Base-by-base conservation (phyloP, 2,113 vertebrate species). In the Corythoichthys haematopterus region DNA sequence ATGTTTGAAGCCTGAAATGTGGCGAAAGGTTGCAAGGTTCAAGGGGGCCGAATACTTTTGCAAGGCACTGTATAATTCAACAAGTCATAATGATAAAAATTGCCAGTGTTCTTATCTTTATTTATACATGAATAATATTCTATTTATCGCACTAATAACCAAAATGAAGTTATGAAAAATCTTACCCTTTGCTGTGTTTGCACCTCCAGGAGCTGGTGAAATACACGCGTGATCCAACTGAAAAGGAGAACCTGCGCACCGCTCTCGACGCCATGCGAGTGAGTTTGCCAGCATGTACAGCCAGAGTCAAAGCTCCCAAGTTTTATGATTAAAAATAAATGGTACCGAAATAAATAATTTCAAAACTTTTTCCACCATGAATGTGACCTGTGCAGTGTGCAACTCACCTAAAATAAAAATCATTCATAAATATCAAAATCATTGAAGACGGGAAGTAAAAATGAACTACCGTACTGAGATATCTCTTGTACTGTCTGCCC, bases 241-340 rank as follows among this genome's bases (percentile, higher is more conserved):
- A 96, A 4, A 95, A 94, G 72, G 94, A 96, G 0, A 95, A 94
- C 76, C 83, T 97, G 33, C 84, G 93, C 38, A 86, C 82, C 14
- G 94, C 92, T 0, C 84, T 97, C 10, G 95, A 96, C 3, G 94
- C 94, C 69, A 96, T 96, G 94, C 93, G 91, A 71, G 90, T 90
- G 36, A 79, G 89, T 83, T 64, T 76, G n/a, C 47, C 1, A n/a
- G 13, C 38, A 15, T 16, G 12, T 66, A 14, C 4, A 2, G 40
- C n/a, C n/a, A 16, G 16, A 51, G 15, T 51, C 15, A 6, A n/a
- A 51, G 4, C 50, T 16, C 50, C 9, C 20, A 8, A 38, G 14
- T 37, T 59, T 59, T 28, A 28, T n/a, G 9, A 8, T 8, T 10
- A 11, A 11, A 28, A 53, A 9, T 20, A 28, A 28, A n/a, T 8